Evolutionary conservation across 2,888 invertebrate genomes (phyloP).

Genomic region (Phalera bucephala): DNA sequence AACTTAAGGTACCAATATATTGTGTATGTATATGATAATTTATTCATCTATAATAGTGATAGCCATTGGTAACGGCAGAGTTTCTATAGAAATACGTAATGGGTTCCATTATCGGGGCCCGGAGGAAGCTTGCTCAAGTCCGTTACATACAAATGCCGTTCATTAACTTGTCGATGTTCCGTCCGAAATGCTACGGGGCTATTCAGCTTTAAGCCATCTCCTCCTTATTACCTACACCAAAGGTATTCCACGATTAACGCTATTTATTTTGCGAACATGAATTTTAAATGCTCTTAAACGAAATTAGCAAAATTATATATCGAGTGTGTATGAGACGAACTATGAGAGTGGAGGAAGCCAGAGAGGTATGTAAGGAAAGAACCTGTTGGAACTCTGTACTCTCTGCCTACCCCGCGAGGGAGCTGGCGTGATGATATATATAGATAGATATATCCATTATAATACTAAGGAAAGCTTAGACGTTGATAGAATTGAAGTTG

Average conservation of each 20-base stretch:
- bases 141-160: constrained; percentile 81
- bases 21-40: too few species aligned
- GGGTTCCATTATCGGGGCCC: constrained; percentile 56
- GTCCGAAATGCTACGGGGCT: constrained; percentile 58
- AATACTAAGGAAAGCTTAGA: constrained; percentile 26
- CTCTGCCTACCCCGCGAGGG: too few species aligned
- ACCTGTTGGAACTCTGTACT: too few species aligned
- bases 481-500: constrained; percentile 45
- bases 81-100: constrained; percentile 57
- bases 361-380: too few species aligned
- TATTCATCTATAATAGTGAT: too few species aligned
- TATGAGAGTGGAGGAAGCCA: too few species aligned
- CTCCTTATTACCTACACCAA: constrained; percentile 36
- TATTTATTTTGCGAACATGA: constrained; percentile 30
- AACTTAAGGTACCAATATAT: too few species aligned
- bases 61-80: constrained; percentile 21
- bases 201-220: constrained; percentile 60
- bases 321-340: too few species aligned
- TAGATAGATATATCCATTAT: too few species aligned
- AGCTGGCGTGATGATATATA: too few species aligned
- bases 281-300: constrained; percentile 7
- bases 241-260: constrained; percentile 34
- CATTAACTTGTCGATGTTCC: constrained; percentile 76
- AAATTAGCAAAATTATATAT: neutral
- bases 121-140: constrained; percentile 74